Conservation (phyloP, 2,797 vertebrate species). For the Amphiprion clarkii region DNA sequence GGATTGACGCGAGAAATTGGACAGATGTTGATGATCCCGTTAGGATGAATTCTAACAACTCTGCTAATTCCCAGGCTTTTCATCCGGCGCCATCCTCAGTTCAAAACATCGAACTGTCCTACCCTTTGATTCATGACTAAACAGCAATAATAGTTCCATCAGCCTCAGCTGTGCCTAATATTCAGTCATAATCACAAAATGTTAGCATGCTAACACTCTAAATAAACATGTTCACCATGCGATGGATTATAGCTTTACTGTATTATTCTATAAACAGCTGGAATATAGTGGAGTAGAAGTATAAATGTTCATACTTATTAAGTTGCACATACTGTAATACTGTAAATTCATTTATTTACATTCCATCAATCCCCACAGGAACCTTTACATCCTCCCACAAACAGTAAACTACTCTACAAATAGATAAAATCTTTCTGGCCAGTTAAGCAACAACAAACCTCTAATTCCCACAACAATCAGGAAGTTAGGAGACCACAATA, state of each 20-base stretch:
- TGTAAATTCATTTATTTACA: constrained; percentile 14
- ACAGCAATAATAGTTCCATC: background rate
- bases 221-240: too few species aligned
- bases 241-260: too few species aligned
- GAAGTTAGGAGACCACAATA: constrained; percentile 4
- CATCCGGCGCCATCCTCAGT: too few species aligned
- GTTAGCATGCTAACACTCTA: too few species aligned
- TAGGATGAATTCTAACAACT: background rate
- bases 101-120: background rate
- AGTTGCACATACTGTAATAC: too few species aligned
- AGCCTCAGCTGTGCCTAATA: background rate
- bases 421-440: background rate
- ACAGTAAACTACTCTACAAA: constrained; percentile 23
- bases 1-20: background rate
- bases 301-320: too few species aligned
- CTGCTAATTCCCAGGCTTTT: background rate
- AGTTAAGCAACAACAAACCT: constrained; percentile 18
- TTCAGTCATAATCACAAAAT: too few species aligned
- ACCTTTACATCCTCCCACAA: constrained; percentile 23
- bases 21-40: too few species aligned
- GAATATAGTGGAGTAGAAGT: too few species aligned
- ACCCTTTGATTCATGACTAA: background rate
- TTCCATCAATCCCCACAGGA: background rate
- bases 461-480: constrained; percentile 4
- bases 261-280: too few species aligned